These are phyloP conservation scores for Lithophane ornitopus DNA, from an alignment of 2,888 invertebrate genomes.

Conservation along the genomic window DNA sequence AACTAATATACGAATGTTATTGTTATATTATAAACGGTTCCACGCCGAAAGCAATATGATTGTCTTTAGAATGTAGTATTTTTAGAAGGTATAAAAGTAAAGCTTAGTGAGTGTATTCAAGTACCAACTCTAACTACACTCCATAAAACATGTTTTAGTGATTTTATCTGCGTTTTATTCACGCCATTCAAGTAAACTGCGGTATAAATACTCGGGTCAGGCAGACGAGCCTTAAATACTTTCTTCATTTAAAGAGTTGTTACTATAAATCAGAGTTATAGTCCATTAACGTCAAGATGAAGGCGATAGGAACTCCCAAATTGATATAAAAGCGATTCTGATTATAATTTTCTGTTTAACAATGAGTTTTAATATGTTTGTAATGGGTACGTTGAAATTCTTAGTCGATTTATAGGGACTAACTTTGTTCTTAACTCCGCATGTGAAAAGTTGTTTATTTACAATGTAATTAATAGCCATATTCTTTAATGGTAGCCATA, in stretches of 20 bases:
- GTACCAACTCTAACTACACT: background rate
- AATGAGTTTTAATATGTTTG: slow-evolving; percentile 40
- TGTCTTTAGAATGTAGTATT: background rate
- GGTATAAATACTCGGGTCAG: slow-evolving; percentile 47
- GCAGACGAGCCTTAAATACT: slow-evolving; percentile 33
- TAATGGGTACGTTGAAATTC: slow-evolving; percentile 36
- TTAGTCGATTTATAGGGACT: slow-evolving; percentile 19
- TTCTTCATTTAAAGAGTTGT: slow-evolving; percentile 52
- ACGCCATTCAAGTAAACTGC: slow-evolving; percentile 40
- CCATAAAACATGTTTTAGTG: slow-evolving; percentile 41
- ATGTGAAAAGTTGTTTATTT: slow-evolving; percentile 11
- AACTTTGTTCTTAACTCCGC: background rate
- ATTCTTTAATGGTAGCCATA: background rate
- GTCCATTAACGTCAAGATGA: slow-evolving; percentile 60
- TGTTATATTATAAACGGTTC: background rate
- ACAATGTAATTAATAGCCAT: background rate
- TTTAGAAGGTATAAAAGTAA: background rate
- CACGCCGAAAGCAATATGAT: background rate
- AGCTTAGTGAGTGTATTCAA: background rate
- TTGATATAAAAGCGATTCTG: slow-evolving; percentile 60
- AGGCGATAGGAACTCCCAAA: slow-evolving; percentile 44
- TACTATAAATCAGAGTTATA: slow-evolving; percentile 59
- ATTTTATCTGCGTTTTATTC: slow-evolving; percentile 29
- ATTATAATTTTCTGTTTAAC: slow-evolving; percentile 48
- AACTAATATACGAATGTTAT: too few species aligned